Conservation (phyloP, 2,888 invertebrate species). For the Abrostola triplasia region DNA sequence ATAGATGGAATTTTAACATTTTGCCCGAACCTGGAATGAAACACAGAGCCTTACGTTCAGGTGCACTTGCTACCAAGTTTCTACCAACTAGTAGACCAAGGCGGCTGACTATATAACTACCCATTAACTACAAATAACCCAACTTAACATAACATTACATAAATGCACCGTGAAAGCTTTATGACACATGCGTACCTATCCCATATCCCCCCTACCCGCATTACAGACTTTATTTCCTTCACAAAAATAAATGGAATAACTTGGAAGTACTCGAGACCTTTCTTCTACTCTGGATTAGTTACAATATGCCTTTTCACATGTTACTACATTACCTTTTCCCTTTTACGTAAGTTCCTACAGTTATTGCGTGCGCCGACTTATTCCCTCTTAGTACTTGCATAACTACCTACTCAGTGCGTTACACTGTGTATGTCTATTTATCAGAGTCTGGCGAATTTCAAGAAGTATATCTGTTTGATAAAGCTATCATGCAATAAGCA, state of each 20-base stretch:
- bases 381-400: not conserved
- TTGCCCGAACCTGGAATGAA: too few species aligned
- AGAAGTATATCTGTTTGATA: too few species aligned
- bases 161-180: not conserved
- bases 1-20: too few species aligned
- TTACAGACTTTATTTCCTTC: slow-evolving; percentile 62
- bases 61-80: too few species aligned
- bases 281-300: slow-evolving; percentile 54
- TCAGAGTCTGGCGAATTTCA: too few species aligned
- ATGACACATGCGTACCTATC: not conserved
- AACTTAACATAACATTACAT: not conserved
- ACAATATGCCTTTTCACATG: slow-evolving; percentile 26
- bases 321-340: slow-evolving; percentile 8
- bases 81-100: too few species aligned
- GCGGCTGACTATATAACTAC: too few species aligned
- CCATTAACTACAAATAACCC: too few species aligned
- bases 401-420: not conserved
- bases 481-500: too few species aligned
- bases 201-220: slow-evolving; percentile 11
- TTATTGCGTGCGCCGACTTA: not conserved
- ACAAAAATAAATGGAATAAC: slow-evolving; percentile 63
- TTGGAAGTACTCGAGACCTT: slow-evolving; percentile 55
- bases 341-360: slow-evolving; percentile 20
- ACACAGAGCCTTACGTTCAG: too few species aligned
- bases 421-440: not conserved